Evolutionary conservation across 2,113 vertebrate species (phyloP), one percentile per base, ranked within the genome.

Genomic region (Menura novaehollandiae): DNA sequence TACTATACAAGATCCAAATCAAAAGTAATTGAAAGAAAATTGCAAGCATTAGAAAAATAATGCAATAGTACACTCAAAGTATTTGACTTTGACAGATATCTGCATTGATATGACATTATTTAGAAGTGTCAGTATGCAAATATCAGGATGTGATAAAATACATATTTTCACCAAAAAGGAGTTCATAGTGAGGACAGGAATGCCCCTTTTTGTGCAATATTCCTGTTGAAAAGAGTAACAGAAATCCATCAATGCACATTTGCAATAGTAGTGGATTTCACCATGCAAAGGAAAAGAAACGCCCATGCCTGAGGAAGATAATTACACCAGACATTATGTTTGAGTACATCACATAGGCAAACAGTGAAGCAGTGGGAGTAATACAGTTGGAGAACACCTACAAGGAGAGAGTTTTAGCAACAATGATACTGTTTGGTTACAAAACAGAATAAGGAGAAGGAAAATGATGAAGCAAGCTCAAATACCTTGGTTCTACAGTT

Each of bases 341-440:
- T 96, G 87, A 96, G 77, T 85, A 94, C 87, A 95, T 94, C 93
- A 76, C 84, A 86, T 5, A 79, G 84, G 89, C 89, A 95, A 95
- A 95, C 73, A 95, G 77, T 26, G 74, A 89, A 92, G 56, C 69
- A 78, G 94, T 96, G 93, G 94, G 94, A 93, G 93, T 89, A 85
- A 79, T 62, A 62, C 53, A 94, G 91, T 82, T 93, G 87, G 81
- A 97, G 89, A 96, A 94, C 89, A 95, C 94, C 91, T 97, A 95
- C 89, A 89, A 91, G 44, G 24, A 82, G 35, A 91, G 84, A 93
- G 56, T 75, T 95, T 87, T 75, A 95, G 84, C 89, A 87, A 94
- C 62, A 95, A n/a, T 79, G 46, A 85, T n/a, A 68, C 73, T 92
- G 60, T 95, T 95, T 95, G 77, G 51, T 88, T 91, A 89, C 80